Base-by-base conservation (phyloP, 1,140 invertebrate genomes). In the Sipha flava region DNA sequence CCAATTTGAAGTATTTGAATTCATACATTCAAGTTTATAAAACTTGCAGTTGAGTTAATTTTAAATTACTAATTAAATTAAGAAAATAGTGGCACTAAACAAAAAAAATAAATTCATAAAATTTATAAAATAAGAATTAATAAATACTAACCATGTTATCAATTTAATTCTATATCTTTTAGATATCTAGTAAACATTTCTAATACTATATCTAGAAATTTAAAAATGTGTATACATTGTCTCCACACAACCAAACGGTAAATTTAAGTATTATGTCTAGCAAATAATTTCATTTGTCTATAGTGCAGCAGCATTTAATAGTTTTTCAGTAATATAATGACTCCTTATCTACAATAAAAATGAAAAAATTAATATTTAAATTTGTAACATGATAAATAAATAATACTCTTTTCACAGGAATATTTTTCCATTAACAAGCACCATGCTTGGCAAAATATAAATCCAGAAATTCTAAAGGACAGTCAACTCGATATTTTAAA, bases 271-370 rank as follows among this genome's bases (percentile, higher is more conserved):
- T 87, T 29, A 96, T 93, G 84, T 92, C 90, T 85, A 92, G 87
- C 47, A 98, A 85, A 81, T 97, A 89, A 40, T 92, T 90, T 1
- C 92, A 90, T 81, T 94, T 87, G 82, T 95, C 91, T 84, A 93
- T 89, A 82, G 94, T 5, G 91, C 84, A 26, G 92, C 92, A 31
- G 95, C 93, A n/a, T 90, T 90, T 21, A 98, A 85, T 66, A 98
- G 94, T 86, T 98, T 95, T 81, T 92, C 89, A 86, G 98, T 95
- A 84, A 93, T 95, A 3, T 92, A 92, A 87, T 98, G 94, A 18
- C 96, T 96, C 73, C 95, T 91, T 83, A 97, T 91, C 92, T 94
- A 82, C n/a, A 84, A 83, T 77, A 77, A 82, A 80, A 77, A 64
- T 1, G 40, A 66, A 29, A 34, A 23, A 18, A 29, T 37, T 5